Conservation (phyloP, 1,140 invertebrate species). For the Macrostomum lignano region DNA sequence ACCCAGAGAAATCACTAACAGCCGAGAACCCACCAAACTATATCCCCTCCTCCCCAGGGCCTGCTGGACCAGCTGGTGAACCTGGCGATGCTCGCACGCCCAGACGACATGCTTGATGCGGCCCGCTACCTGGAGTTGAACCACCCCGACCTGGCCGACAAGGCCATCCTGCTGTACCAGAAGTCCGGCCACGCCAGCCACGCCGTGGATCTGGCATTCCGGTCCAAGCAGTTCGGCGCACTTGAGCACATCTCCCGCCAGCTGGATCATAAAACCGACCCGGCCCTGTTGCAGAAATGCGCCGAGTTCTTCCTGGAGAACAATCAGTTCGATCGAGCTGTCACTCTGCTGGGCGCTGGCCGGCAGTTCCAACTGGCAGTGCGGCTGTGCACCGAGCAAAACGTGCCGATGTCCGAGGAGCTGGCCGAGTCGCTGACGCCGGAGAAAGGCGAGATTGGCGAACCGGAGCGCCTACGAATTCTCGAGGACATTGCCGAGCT, state of each 20-base stretch:
- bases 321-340: constrained; percentile 54
- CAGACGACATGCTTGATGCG: constrained; percentile 51
- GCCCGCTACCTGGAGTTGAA: constrained; percentile 56
- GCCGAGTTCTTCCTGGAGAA: constrained; percentile 58
- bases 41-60: too few relatives aligned
- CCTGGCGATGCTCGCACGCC: constrained; percentile 43
- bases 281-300: constrained; percentile 46
- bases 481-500: constrained; percentile 61
- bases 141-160: constrained; percentile 38
- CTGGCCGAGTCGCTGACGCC: constrained; percentile 61
- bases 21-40: too few relatives aligned
- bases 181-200: constrained; percentile 28
- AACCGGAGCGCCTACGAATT: constrained; percentile 35
- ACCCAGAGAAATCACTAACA: too few relatives aligned
- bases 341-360: constrained; percentile 48
- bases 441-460: constrained; percentile 30
- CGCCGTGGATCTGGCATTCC: constrained; percentile 64
- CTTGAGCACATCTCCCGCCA: constrained; percentile 52
- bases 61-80: constrained; percentile 63
- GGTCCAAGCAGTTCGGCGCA: constrained; percentile 42
- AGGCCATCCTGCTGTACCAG: constrained; percentile 68
- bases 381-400: constrained; percentile 49
- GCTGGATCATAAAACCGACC: constrained; percentile 48
- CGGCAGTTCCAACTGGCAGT: constrained; percentile 43
- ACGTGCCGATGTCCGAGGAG: constrained; percentile 52